Percentiles rank a stretch among this genome's conserved stretches.
Conservation (phyloP, 2,888 invertebrate genomes). For the Pyrochroa serraticornis region DNA sequence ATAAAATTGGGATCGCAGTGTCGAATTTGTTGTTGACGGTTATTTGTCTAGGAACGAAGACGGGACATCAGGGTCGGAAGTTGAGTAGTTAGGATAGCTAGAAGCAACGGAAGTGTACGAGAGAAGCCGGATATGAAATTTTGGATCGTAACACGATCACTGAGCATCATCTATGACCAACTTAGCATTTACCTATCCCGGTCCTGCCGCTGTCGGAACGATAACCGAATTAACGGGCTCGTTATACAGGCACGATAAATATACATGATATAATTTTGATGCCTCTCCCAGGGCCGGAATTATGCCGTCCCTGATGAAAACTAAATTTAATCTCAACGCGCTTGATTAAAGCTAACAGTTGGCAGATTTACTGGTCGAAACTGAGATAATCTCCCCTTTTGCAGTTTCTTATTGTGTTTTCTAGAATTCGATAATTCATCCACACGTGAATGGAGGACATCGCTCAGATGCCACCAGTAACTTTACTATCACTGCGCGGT, state of each 20-base stretch:
- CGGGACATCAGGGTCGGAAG: constrained; percentile 13
- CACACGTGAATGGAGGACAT: constrained; percentile 27
- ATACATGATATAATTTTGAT: constrained; percentile 4
- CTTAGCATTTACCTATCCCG: constrained; percentile 23
- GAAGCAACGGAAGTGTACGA: constrained; percentile 25
- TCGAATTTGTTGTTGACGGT: constrained; percentile 13
- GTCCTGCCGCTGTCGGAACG: neutral
- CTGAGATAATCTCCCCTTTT: constrained; percentile 6
- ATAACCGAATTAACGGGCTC: constrained; percentile 13
- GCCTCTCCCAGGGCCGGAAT: neutral
- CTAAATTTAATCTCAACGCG: neutral
- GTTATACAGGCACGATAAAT: constrained; percentile 14
- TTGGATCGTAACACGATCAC: constrained; percentile 30
- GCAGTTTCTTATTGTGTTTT: constrained; percentile 13
- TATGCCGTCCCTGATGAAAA: constrained; percentile 5
- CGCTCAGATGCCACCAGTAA: constrained; percentile 29
- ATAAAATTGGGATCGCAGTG: constrained; percentile 11
- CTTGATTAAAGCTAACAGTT: constrained; percentile 9
- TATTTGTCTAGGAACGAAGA: constrained; percentile 19
- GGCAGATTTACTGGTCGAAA: neutral
- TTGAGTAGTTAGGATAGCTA: constrained; percentile 17
- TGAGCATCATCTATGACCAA: constrained; percentile 16
- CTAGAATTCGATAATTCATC: constrained; percentile 22
- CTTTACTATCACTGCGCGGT: constrained; percentile 23
- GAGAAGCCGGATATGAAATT: constrained; percentile 31